Conservation (phyloP, 2,797 vertebrate species). For the Parauchenoglanis ngamensis region DNA sequence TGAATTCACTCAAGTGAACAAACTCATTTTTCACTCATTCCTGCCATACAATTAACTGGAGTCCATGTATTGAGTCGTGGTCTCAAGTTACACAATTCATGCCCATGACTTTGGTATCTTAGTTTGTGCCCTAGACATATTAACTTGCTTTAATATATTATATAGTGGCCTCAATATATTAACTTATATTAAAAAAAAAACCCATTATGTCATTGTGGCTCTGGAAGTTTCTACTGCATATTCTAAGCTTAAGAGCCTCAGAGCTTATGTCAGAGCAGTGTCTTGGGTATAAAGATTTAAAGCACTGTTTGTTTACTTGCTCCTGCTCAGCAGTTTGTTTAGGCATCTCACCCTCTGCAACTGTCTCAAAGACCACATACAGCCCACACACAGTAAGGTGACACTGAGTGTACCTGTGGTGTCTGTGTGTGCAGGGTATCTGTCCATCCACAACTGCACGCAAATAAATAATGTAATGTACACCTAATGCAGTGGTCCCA, state of each 20-base stretch:
- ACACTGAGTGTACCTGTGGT: slow-evolving; percentile 73
- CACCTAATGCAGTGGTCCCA: slow-evolving; percentile 79
- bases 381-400: slow-evolving; percentile 69
- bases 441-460: slow-evolving; percentile 69
- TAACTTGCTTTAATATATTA: neutral
- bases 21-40: neutral
- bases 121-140: neutral
- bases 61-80: neutral
- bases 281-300: slow-evolving; percentile 39
- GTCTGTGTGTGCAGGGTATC: slow-evolving; percentile 74
- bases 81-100: neutral
- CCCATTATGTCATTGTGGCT: neutral
- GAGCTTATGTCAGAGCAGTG: neutral
- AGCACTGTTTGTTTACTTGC: slow-evolving; percentile 55
- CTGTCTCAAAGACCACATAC: slow-evolving; percentile 55
- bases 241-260: neutral
- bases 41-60: neutral
- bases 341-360: neutral
- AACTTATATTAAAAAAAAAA: neutral
- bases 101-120: neutral
- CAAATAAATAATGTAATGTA: slow-evolving; percentile 85
- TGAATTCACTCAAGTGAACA: neutral
- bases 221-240: neutral
- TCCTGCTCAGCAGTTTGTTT: slow-evolving; percentile 23
- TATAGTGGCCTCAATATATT: neutral